Base-by-base conservation (phyloP, 2,113 vertebrate species). In the Tachycineta bicolor region DNA sequence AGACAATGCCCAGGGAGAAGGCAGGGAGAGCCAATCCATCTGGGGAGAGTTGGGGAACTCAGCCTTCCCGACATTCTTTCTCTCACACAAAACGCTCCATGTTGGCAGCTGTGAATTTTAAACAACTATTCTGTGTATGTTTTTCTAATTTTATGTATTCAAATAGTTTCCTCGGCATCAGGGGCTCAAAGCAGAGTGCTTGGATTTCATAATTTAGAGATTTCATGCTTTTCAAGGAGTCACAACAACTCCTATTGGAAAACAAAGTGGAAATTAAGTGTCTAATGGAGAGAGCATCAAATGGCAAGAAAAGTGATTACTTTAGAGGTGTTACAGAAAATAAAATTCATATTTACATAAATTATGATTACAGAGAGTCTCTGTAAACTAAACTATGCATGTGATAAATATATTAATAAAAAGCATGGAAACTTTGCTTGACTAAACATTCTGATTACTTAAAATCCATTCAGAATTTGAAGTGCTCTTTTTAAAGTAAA, bases 141-240 rank as follows among this genome's bases (percentile, higher is more conserved):
- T 98, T 98, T 98, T 94, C 97, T 97, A 97, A 98, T 98, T 98
- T 97, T 78, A 83, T 63, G 92, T 84, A 95, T 98, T 97, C 98
- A 96, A 95, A 97, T 92, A 90, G 97, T 96, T 98, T 97, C 98
- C 97, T 97, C 71, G 1, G 37, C 59, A 49, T 86, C 64, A 43
- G 89, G 73, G 94, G 37, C 73, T 88, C 94, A 93, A 95, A 97
- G 91, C 55, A 37, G 55, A 91, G 87, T 92, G 89, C 96, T 97
- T 63, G 25, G 83, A 75, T 98, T 97, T 97, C 96, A 91, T 98
- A 97, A 97, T 98, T 98, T 97, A 97, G 97, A 97, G 97, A 98
- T 98, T 98, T 98, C 97, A 97, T 95, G 98, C 97, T 96, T 98
- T 98, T 98, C 89, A 95, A 96, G 90, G 98, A 98, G 97, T 96